A percentile compares a stretch with the other conserved stretches of the same genome.
These are phyloP conservation scores for Albula goreensis DNA, from an alignment of 2,113 vertebrate genomes.

Conservation along the genomic window DNA sequence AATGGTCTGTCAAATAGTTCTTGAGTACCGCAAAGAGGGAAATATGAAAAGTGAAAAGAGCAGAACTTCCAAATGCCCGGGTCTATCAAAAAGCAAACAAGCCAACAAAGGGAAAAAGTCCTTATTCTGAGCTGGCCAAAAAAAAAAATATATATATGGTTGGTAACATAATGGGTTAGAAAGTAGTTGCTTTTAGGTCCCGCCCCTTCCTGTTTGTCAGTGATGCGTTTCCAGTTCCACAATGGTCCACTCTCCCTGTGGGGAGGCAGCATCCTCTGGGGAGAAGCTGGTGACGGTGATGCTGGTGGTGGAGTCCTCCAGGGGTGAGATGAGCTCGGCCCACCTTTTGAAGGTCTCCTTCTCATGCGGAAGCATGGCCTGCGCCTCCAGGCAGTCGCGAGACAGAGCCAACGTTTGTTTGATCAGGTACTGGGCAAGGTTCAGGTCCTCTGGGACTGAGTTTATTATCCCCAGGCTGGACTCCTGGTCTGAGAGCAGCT, in stretches of 20 bases:
- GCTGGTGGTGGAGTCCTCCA: constrained; percentile 90
- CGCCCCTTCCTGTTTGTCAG: constrained; percentile 59
- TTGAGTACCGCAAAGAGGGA: not conserved
- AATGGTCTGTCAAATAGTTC: not conserved
- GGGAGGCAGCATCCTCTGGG: constrained; percentile 91
- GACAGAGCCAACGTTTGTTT: constrained; percentile 94
- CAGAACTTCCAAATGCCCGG: constrained; percentile 3
- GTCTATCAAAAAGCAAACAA: constrained; percentile 17
- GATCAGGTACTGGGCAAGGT: constrained; percentile 96
- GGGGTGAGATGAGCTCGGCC: constrained; percentile 91
- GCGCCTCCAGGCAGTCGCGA: constrained; percentile 83
- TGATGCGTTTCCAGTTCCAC: constrained; percentile 98
- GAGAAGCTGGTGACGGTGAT: constrained; percentile 94
- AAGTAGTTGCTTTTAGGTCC: not conserved
- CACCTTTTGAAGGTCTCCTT: constrained; percentile 83
- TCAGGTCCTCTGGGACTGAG: constrained; percentile 94
- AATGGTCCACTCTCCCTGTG: constrained; percentile 98
- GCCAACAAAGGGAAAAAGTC: not conserved
- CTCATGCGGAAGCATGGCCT: constrained; percentile 81
- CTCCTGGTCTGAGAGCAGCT: constrained; percentile 88
- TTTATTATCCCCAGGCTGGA: constrained; percentile 87
- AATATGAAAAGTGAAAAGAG: constrained; percentile 7
- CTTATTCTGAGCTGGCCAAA: not conserved
- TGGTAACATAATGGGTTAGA: not conserved
- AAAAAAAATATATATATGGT: not conserved